Base-by-base conservation (phyloP, 2,113 vertebrate species). In the Callorhinus ursinus region DNA sequence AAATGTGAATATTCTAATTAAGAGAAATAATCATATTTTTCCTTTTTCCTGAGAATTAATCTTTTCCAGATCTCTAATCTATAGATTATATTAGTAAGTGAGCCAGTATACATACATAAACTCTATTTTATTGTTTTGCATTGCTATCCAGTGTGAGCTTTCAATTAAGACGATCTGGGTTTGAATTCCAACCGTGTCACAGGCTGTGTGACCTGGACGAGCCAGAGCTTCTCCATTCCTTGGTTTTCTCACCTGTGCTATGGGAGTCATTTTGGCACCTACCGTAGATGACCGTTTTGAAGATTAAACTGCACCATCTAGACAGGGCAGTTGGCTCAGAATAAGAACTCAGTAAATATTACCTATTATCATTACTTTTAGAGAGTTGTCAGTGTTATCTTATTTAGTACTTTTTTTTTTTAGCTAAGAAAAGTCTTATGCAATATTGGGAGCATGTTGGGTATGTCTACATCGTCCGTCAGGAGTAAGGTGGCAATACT, bases 301-400 rank as follows among this genome's bases (percentile, higher is more conserved):
- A 67, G 65, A 92, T 39, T 93, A 93, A 63, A 88, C 61, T 65
- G 36, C 57, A 57, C 88, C 31, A 93, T 26, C 26, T 90, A 55
- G 22, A 89, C 39, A 46, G 46, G 49, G 16, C 3, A 69, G 28
- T 61, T 90, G 69, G 21, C 57, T 91, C 57, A 90, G 59, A 87
- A 61, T 86, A 90, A 72, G 26, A 90, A 88, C 21, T 71, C 18
- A 89, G 5, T 49, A 63, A 61, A 26, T 89, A 39, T 55, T 87
- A 88, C 18, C 33, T 94, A 26, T 89, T 83, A 11, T 79, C 92
- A 53, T 86, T 93, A 57, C 49, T 96, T 94, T 53, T 80, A 74
- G 14, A 49, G 6, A 28, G 3, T 92, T 15, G 63, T 90, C 4
- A 39, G 6, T 92, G 26, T 86, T 61, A 53, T 80, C 9, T 76